Evolutionary conservation across 2,888 invertebrate species (phyloP).

Genomic region (Cantharis rustica): DNA sequence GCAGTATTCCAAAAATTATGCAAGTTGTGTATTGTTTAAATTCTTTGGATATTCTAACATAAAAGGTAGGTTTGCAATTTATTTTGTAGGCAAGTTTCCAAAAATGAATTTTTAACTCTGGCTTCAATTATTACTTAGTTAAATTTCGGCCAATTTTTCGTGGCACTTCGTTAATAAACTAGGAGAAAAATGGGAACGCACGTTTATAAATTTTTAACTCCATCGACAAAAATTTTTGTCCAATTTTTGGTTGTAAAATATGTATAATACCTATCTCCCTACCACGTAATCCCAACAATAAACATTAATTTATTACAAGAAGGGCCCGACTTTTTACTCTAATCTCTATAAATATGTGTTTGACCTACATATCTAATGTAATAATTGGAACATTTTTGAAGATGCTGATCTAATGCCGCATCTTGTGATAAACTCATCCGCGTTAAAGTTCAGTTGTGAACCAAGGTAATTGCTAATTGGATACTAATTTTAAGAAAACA

Average conservation of each 20-base stretch:
- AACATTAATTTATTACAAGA: background rate
- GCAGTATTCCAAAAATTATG: background rate
- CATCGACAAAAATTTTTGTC: background rate
- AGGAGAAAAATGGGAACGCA: background rate
- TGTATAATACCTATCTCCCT: background rate
- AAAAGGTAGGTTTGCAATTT: slow-evolving; percentile 2
- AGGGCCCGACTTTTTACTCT: background rate
- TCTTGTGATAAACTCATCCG: background rate
- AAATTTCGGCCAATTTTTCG: background rate
- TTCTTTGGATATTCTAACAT: slow-evolving; percentile 15
- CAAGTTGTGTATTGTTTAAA: slow-evolving; percentile 6
- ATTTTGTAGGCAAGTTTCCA: background rate
- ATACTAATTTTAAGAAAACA: background rate
- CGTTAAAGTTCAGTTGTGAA: background rate
- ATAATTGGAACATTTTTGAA: background rate
- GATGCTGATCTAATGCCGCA: background rate
- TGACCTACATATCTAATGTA: background rate
- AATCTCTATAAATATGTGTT: background rate
- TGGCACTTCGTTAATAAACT: background rate
- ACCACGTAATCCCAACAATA: background rate
- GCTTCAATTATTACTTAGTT: background rate
- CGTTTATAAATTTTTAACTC: background rate
- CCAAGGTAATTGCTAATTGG: background rate
- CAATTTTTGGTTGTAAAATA: background rate
- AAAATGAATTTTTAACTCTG: background rate